Evolutionary conservation across 2,113 vertebrate species (phyloP).

Genomic region (Geococcyx californianus): DNA sequence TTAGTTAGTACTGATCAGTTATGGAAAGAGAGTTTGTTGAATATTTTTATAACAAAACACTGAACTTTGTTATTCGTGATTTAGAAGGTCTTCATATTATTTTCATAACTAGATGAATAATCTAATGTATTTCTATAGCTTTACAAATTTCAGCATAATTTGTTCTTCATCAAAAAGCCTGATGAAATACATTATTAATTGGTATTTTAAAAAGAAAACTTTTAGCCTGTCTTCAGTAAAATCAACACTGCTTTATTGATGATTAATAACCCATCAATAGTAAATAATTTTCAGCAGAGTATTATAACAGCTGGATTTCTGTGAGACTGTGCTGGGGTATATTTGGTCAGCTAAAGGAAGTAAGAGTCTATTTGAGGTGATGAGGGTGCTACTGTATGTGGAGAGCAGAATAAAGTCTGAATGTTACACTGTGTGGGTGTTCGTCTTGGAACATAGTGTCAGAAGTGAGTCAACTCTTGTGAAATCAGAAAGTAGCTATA

Average conservation of each 20-base stretch:
- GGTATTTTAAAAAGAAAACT: background rate
- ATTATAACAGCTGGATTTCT: background rate
- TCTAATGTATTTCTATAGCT: background rate
- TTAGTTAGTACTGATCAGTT: background rate
- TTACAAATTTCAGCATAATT: background rate
- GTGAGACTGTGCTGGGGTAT: background rate
- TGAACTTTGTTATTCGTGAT: background rate
- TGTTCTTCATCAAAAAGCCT: background rate
- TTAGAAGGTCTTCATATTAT: background rate
- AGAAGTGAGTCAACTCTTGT: conserved; percentile 51
- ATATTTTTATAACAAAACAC: background rate
- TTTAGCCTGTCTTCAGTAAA: background rate
- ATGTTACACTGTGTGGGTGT: conserved; percentile 9
- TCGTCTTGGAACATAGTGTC: conserved; percentile 39
- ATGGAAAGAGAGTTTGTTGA: background rate
- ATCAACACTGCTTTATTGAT: background rate
- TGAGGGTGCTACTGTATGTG: background rate
- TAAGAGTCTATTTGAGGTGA: background rate
- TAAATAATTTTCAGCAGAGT: background rate
- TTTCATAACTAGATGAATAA: background rate
- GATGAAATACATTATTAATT: background rate
- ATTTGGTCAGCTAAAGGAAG: background rate
- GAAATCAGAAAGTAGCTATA: conserved; percentile 29
- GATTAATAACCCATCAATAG: background rate
- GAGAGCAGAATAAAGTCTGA: background rate